These are phyloP conservation scores for Isichthys henryi DNA, from an alignment of 2,113 vertebrate species.

Conservation along the genomic window DNA sequence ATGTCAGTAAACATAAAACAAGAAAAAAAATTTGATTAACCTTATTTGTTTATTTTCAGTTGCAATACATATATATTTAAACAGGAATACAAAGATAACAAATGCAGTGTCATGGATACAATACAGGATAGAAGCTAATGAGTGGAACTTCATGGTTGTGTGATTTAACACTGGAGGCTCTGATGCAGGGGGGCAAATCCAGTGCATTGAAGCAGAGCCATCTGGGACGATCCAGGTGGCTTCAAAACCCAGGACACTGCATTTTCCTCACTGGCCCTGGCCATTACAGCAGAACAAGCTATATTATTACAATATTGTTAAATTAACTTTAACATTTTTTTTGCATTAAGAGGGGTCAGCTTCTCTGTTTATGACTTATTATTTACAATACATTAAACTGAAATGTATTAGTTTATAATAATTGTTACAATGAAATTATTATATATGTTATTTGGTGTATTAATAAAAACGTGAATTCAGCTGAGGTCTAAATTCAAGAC, in stretches of 20 bases:
- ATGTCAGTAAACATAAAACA: not conserved
- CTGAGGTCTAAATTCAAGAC: not conserved
- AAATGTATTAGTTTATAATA: not conserved
- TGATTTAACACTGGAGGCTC: not conserved
- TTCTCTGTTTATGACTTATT: not conserved
- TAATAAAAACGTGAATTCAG: not conserved
- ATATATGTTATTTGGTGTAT: not conserved
- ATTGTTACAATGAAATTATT: not conserved
- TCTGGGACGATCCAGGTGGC: not conserved
- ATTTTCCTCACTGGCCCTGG: not conserved
- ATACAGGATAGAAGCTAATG: not conserved
- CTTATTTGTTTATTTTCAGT: not conserved
- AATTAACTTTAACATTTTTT: not conserved
- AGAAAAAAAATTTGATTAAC: not conserved
- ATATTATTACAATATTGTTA: not conserved
- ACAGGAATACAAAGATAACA: not conserved
- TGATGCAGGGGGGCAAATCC: not conserved
- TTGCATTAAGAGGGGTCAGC: not conserved
- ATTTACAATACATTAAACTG: not conserved
- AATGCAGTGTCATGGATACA: not conserved
- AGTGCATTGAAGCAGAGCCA: not conserved
- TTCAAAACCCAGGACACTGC: not conserved
- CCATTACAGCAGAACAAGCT: not conserved
- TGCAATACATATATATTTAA: not conserved
- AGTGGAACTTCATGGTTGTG: not conserved